phyloP scores from a whole-genome alignment of 1,140 invertebrate species.

The Hydropsyche tenuis region DNA sequence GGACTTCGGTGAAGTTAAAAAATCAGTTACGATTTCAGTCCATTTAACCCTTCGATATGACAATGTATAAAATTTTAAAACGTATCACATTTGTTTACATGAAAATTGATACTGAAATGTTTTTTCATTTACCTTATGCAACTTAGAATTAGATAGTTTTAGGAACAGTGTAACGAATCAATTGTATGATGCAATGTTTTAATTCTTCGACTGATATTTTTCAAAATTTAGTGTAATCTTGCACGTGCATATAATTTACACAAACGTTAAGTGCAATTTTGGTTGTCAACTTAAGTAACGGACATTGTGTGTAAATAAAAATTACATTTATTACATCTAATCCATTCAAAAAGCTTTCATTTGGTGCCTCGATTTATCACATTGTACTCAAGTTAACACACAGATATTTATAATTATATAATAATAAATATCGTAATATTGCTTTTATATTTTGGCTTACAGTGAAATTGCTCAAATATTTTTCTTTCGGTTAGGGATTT shows the following conservation, averaged over 20 bases:
- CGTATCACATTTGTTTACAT: background rate
- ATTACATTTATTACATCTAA: too few relatives aligned
- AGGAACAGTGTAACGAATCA: conserved; percentile 9
- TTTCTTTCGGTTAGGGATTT: background rate
- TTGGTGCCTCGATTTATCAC: conserved; percentile 10
- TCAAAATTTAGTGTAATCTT: background rate
- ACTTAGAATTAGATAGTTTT: conserved; percentile 23
- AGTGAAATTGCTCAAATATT: background rate
- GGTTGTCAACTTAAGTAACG: too few relatives aligned
- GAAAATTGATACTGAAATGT: background rate
- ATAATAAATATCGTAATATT: background rate
- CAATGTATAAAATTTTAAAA: too few relatives aligned
- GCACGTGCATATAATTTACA: too few relatives aligned
- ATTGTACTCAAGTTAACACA: background rate
- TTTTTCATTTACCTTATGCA: background rate
- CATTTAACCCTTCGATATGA: too few relatives aligned
- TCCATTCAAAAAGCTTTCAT: background rate
- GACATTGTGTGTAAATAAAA: too few relatives aligned
- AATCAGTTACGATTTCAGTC: too few relatives aligned
- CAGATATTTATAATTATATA: background rate
- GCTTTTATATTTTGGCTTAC: too few relatives aligned
- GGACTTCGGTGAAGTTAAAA: too few relatives aligned
- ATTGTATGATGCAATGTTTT: background rate
- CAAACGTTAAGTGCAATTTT: too few relatives aligned
- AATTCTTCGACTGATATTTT: conserved; percentile 20